Percentiles rank a stretch among this genome's conserved stretches.
phyloP scores from a whole-genome alignment of 2,888 invertebrate species.

The Malachius bipustulatus region DNA sequence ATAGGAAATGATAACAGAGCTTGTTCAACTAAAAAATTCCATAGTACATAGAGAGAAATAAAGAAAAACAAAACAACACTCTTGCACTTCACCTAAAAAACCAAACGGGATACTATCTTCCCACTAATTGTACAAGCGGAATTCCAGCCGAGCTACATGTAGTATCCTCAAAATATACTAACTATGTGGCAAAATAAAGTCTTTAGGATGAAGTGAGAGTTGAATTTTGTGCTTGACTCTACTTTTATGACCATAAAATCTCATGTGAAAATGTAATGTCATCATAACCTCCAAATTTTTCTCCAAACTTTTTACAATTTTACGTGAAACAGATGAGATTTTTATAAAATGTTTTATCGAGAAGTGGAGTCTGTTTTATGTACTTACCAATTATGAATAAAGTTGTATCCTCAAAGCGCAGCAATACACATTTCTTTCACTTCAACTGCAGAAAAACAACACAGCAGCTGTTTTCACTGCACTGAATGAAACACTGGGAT shows the following conservation, averaged over 20 bases:
- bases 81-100: too few relatives aligned
- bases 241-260: slow-evolving; percentile 1
- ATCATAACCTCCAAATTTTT: slow-evolving; percentile 1
- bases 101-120: too few relatives aligned
- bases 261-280: not conserved
- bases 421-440: not conserved
- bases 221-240: not conserved
- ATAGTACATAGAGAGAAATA: too few relatives aligned
- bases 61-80: too few relatives aligned
- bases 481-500: not conserved
- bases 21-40: too few relatives aligned
- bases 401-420: not conserved
- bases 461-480: slow-evolving; percentile 1
- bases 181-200: not conserved
- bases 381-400: not conserved
- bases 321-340: not conserved
- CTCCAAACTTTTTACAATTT: not conserved
- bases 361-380: not conserved
- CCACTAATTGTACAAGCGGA: too few relatives aligned
- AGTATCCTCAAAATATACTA: not conserved
- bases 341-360: not conserved
- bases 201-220: not conserved
- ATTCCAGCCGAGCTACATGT: slow-evolving; percentile 2
- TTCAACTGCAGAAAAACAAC: not conserved
- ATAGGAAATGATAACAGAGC: not conserved